A percentile compares a stretch with the other conserved stretches of the same genome.
Conservation (phyloP, 2,888 invertebrate species). For the Trissonchulus sp. region DNA sequence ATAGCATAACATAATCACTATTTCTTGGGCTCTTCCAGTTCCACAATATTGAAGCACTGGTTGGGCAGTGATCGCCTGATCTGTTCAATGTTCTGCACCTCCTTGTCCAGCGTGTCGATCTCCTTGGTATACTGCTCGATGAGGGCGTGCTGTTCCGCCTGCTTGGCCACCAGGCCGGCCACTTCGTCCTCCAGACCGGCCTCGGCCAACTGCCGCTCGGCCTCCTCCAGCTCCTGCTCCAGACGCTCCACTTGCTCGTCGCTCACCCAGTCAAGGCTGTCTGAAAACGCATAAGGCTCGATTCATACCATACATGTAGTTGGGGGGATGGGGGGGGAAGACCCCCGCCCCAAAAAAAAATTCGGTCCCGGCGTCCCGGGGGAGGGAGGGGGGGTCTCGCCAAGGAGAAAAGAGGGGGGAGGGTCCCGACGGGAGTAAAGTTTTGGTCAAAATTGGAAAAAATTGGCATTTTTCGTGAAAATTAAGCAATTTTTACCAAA, state of each 20-base stretch:
- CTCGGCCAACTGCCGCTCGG: constrained; percentile 46
- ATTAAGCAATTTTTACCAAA: too few species aligned
- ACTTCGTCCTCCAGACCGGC: constrained; percentile 44
- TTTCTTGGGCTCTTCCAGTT: constrained; percentile 60
- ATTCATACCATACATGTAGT: too few species aligned
- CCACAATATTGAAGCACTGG: constrained; percentile 68
- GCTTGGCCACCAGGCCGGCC: constrained; percentile 35
- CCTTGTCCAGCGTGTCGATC: constrained; percentile 27
- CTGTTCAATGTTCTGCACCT: constrained; percentile 74
- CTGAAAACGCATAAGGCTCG: constrained; percentile 38
- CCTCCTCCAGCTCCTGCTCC: constrained; percentile 51
- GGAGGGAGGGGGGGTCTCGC: too few species aligned
- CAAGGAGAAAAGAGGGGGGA: too few species aligned
- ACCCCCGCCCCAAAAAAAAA: too few species aligned
- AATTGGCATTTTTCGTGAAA: too few species aligned
- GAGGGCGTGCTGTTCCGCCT: constrained; percentile 31
- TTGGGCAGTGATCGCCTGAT: constrained; percentile 73
- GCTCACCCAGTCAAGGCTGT: constrained; percentile 49
- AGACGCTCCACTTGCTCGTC: constrained; percentile 52
- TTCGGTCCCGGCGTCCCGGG: too few species aligned
- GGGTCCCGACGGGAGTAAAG: too few species aligned
- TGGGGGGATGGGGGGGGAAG: too few species aligned
- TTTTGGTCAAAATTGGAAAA: too few species aligned
- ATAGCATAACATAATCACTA: too few species aligned
- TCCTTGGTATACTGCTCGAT: constrained; percentile 25